Base-by-base conservation (phyloP, 2,888 invertebrate species). In the Plebejus melissa region DNA sequence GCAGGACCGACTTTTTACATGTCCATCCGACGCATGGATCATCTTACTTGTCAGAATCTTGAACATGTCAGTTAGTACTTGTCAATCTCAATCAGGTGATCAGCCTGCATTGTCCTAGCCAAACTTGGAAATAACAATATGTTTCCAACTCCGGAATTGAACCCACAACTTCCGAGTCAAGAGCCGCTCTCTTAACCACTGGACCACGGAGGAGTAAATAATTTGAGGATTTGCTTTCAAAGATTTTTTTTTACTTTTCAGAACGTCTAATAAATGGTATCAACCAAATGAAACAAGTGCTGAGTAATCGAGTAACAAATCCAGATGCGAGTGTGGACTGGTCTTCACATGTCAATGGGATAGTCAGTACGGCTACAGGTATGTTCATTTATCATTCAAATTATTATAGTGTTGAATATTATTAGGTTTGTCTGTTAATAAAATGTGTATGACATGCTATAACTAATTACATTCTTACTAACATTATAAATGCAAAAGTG, bases 231-330 rank as follows among this genome's bases (percentile, higher is more conserved):
- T n/a, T 7, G n/a, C 57, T 7, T 6, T 58, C 4, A n/a, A 65
- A 32, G 36, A 32, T 76, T 58, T 71, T 41, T 41, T 72, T 69
- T 75, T 74, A 76, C 7, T 79, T 95, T 94, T 74, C 87, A 98
- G 98, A 95, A 90, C 96, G 97, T 80, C 94, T 98, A 74, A 91
- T 98, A 82, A 95, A 95, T 85, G 97, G 97, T 76, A 96, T 98
- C 82, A 88, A 94, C 75, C 97, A 97, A 87, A 94, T 96, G 81
- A 97, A 97, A 85, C 96, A 97, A 85, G 90, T 96, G 77, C 86
- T 98, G 80, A 95, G 94, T 79, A 94, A 95, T 74, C 96, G 97
- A 86, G 88, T 95, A 76, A 94, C 94, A 6, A 95, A 95, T 81
- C 88, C 94, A 16, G 94, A 94, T 81, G 89, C 79, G 77, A 89